Conservation (phyloP, 2,113 vertebrate species). For the Paratilapia polleni region DNA sequence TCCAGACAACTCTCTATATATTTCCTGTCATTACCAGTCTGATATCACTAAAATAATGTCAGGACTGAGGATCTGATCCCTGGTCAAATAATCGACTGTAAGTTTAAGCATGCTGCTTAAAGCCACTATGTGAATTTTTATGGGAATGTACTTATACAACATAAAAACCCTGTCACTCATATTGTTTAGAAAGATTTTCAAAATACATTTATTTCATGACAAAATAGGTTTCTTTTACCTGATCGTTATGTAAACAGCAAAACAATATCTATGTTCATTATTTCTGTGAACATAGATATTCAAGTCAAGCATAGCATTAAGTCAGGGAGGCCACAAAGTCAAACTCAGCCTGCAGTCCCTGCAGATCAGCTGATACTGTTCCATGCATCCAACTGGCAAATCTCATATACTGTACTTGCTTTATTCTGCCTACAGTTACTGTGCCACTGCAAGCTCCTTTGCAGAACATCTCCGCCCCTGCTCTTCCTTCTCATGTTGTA, state of each 20-base stretch:
- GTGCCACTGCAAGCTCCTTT: neutral
- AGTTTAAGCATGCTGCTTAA: no score
- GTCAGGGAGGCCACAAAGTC: neutral
- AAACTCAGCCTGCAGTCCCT: neutral
- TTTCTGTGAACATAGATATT: neutral
- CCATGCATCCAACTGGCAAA: neutral
- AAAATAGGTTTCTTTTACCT: neutral
- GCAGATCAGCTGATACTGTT: neutral
- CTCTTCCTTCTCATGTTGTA: neutral
- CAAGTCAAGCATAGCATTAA: neutral
- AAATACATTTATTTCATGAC: neutral
- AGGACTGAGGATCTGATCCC: neutral
- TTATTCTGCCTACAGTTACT: neutral
- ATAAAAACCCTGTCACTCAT: neutral
- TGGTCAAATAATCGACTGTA: no score
- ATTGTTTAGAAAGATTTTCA: neutral
- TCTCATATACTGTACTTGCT: neutral
- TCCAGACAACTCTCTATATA: neutral
- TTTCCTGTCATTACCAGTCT: neutral
- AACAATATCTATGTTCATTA: accelerated
- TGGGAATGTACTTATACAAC: neutral
- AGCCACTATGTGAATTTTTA: neutral
- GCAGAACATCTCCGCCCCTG: accelerated
- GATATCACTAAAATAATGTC: neutral
- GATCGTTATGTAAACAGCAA: neutral